phyloP scores from a whole-genome alignment of 2,888 invertebrate genomes.

The Dendrolimus pini region DNA sequence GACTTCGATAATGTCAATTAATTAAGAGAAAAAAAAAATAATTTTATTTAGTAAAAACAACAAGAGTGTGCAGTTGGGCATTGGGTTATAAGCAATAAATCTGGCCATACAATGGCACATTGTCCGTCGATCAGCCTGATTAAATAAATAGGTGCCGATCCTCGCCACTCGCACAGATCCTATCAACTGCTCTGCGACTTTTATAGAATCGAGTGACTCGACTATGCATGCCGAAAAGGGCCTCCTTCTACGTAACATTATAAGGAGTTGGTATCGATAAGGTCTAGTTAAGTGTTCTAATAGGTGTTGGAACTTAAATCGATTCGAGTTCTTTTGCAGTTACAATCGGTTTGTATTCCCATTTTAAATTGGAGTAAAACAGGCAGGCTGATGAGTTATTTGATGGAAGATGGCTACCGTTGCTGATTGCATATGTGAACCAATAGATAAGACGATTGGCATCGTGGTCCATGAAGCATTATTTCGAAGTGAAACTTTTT shows the following conservation, averaged over 20 bases:
- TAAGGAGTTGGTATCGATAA: background rate
- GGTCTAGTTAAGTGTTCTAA: constrained; percentile 20
- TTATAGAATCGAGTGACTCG: constrained; percentile 37
- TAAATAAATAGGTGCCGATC: constrained; percentile 72
- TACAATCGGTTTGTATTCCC: constrained; percentile 21
- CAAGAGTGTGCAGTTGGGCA: constrained; percentile 3
- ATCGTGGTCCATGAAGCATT: too few species aligned
- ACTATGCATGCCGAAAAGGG: constrained; percentile 27
- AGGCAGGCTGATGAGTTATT: too few species aligned
- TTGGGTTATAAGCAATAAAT: constrained; percentile 51
- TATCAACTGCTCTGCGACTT: constrained; percentile 53
- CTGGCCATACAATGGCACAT: constrained; percentile 71
- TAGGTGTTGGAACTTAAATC: constrained; percentile 16
- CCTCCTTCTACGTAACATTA: constrained; percentile 34
- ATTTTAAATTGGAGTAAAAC: too few species aligned
- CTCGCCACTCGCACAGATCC: constrained; percentile 59
- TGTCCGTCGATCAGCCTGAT: constrained; percentile 71
- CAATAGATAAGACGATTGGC: too few species aligned
- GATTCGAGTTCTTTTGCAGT: constrained; percentile 30
- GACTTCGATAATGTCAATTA: too few species aligned
- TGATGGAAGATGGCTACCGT: too few species aligned
- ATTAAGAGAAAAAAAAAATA: too few species aligned
- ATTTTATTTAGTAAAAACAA: too few species aligned
- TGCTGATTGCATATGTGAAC: too few species aligned
- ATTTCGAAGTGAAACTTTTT: too few species aligned